These are phyloP conservation scores for Fratercula arctica DNA, from an alignment of 2,797 vertebrate genomes.

Conservation along the genomic window DNA sequence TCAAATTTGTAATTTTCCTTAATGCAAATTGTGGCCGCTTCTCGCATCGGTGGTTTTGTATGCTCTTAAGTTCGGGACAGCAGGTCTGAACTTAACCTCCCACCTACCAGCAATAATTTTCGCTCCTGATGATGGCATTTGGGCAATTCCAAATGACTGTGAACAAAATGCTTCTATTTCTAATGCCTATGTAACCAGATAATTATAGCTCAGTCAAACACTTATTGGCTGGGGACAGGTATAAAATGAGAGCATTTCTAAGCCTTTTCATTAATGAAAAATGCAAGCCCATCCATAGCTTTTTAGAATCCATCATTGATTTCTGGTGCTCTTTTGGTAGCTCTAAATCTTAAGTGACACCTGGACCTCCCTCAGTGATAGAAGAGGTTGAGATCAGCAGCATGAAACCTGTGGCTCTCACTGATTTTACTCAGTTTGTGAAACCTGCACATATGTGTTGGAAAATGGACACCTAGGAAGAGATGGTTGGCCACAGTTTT, in stretches of 20 bases:
- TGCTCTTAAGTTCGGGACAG: not conserved
- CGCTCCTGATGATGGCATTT: not conserved
- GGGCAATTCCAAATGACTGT: not conserved
- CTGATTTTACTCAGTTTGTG: not conserved
- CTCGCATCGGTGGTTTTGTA: not conserved
- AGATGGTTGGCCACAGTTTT: not conserved
- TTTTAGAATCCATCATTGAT: not conserved
- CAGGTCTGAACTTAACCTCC: not conserved
- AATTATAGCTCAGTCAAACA: not conserved
- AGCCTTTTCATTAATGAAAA: not conserved
- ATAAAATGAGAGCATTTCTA: not conserved
- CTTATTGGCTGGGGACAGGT: not conserved
- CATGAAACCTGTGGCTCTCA: accelerated
- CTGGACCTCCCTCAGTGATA: not conserved
- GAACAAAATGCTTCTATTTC: not conserved
- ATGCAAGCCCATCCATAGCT: not conserved
- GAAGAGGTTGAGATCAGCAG: not conserved
- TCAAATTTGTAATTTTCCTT: not conserved
- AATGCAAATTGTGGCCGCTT: not conserved
- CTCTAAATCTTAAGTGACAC: not conserved
- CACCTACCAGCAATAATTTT: not conserved
- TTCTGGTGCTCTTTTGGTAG: not conserved
- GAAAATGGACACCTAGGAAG: not conserved
- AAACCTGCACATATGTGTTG: not conserved
- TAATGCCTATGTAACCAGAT: not conserved